Percentiles rank a stretch among this genome's conserved stretches.
These are phyloP conservation scores for Coluber constrictor DNA, from an alignment of 2,797 vertebrate genomes.

Conservation along the genomic window DNA sequence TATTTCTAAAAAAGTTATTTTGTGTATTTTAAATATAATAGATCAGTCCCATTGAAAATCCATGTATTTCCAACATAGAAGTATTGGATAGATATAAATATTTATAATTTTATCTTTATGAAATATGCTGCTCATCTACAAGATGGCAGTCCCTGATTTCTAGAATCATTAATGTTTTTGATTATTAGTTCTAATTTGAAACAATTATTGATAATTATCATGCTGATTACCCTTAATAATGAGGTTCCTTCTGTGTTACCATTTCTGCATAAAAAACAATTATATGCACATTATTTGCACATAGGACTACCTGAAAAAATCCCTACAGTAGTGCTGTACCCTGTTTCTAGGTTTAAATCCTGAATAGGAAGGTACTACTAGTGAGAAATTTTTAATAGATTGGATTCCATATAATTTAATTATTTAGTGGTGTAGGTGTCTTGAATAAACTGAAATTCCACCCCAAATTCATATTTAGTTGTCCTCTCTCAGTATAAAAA, in stretches of 20 bases:
- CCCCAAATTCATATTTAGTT: not conserved
- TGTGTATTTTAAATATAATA: not conserved
- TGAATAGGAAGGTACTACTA: not conserved
- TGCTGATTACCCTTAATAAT: not conserved
- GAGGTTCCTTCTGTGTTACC: not conserved
- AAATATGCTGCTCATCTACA: not conserved
- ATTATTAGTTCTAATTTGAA: not conserved
- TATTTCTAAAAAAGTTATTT: not conserved
- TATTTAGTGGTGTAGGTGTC: not conserved
- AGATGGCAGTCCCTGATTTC: not conserved
- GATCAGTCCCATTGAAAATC: not conserved
- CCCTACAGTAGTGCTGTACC: not conserved
- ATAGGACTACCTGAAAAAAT: not conserved
- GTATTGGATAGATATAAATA: not conserved
- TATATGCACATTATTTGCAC: not conserved
- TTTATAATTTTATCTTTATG: not conserved
- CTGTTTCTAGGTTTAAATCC: not conserved
- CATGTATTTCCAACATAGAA: not conserved
- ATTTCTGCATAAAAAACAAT: not conserved
- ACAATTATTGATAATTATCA: not conserved
- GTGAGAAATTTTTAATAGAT: not conserved
- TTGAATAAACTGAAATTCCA: not conserved
- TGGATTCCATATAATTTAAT: not conserved
- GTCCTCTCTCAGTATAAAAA: not conserved
- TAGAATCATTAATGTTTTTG: not conserved